phyloP scores from a whole-genome alignment of 2,797 vertebrate species.

The Xenentodon cancila region DNA sequence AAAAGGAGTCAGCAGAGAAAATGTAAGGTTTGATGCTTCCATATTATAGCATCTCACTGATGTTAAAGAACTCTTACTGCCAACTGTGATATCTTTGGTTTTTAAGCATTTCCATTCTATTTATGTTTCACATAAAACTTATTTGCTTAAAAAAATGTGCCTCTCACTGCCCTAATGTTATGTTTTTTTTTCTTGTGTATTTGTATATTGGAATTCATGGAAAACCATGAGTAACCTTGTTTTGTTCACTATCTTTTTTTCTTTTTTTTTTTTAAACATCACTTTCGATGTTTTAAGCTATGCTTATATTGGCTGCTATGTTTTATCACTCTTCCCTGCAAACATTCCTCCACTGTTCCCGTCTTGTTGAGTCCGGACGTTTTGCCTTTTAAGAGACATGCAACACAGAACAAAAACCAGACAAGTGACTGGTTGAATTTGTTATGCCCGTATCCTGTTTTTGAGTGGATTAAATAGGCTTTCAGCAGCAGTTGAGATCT shows the following conservation, averaged over 20 bases:
- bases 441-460: constrained; percentile 29
- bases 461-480: constrained; percentile 35
- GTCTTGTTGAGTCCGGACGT: constrained; percentile 37
- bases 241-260: constrained; percentile 1
- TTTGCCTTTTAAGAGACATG: constrained; percentile 32
- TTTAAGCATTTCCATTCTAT: constrained; percentile 58
- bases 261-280: constrained; percentile 53
- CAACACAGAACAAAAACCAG: constrained; percentile 9
- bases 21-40: constrained; percentile 25
- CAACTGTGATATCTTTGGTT: constrained; percentile 18
- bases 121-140: constrained; percentile 45
- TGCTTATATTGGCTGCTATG: constrained; percentile 86
- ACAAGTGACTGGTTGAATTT: constrained; percentile 26
- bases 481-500: constrained; percentile 32
- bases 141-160: constrained; percentile 71
- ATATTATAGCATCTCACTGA: constrained; percentile 43
- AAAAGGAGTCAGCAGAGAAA: constrained; percentile 17
- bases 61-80: constrained; percentile 30
- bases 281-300: constrained; percentile 80
- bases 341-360: constrained; percentile 72
- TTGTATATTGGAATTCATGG: constrained; percentile 71
- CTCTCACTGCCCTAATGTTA: constrained; percentile 77
- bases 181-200: constrained; percentile 60
- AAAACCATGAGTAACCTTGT: constrained; percentile 68
- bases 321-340: constrained; percentile 70